Evolutionary conservation across 2,797 vertebrate species (phyloP).

Genomic region (Pseudomugil gertrudae): DNA sequence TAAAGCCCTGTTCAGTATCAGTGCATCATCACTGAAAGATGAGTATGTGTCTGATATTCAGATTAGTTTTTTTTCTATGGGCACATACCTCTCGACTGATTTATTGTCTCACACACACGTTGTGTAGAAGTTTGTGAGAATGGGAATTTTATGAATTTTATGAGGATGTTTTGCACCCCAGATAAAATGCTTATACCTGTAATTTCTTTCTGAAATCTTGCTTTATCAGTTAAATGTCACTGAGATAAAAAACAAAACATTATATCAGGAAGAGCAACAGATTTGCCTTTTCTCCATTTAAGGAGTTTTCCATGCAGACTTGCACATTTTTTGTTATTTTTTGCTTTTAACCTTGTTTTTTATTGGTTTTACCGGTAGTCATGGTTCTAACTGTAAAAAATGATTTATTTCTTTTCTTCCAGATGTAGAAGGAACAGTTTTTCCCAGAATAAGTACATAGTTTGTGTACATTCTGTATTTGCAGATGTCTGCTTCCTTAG

Average conservation of each 20-base stretch:
- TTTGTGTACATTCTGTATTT: slow-evolving; percentile 19
- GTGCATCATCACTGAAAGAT: slow-evolving; percentile 23
- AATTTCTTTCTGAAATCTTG: slow-evolving; percentile 19
- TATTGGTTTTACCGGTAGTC: slow-evolving; percentile 37
- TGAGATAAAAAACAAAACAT: slow-evolving; percentile 8
- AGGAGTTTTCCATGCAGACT: slow-evolving; percentile 54
- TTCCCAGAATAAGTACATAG: slow-evolving; percentile 19
- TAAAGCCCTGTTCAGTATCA: slow-evolving; percentile 41
- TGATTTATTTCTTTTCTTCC: slow-evolving; percentile 28
- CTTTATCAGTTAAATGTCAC: slow-evolving; percentile 22
- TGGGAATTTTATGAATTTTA: slow-evolving; percentile 12
- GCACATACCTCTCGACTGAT: slow-evolving; percentile 43
- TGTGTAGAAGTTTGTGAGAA: slow-evolving; percentile 16
- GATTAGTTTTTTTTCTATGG: slow-evolving; percentile 7
- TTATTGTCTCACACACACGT: slow-evolving; percentile 13
- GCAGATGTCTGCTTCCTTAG: neutral
- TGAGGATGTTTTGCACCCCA: slow-evolving; percentile 42
- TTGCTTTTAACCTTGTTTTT: slow-evolving; percentile 13
- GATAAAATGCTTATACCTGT: slow-evolving; percentile 18
- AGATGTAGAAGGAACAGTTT: slow-evolving; percentile 45
- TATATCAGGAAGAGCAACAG: slow-evolving; percentile 41
- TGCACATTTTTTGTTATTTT: slow-evolving; percentile 62
- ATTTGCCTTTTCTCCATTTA: slow-evolving; percentile 58
- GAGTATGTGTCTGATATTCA: slow-evolving; percentile 32
- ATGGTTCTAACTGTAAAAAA: slow-evolving; percentile 32